Base-by-base conservation (phyloP, 2,797 vertebrate genomes). In the Tympanoctomys barrerae region DNA sequence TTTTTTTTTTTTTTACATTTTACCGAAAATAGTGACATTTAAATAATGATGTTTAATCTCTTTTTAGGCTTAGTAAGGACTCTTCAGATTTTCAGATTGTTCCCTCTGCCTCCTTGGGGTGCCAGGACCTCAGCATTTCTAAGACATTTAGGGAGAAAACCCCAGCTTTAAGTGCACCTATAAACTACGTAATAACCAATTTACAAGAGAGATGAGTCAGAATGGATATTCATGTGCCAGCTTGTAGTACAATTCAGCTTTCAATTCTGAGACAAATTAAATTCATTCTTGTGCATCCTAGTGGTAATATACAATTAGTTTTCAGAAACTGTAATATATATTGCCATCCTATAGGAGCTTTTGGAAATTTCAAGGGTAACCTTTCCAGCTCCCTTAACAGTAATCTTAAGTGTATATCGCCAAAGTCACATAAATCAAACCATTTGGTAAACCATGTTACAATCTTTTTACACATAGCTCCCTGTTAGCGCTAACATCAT, bases 401-500 rank as follows among this genome's bases (percentile, higher is more conserved):
- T 68, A 78, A 97, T 97, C 82, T 98, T 96, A 97, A 98, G 78
- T 94, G 95, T 62, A 5, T 73, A 96, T 97, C 93, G 81, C 64
- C 91, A 94, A 97, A 79, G 93, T 87, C 93, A 91, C 90, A 84
- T 97, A 98, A 98, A 98, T 98, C 97, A 98, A 98, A 95, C 96
- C 94, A 77, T 96, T 97, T 96, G 95, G 96, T 98, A 98, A 98
- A 98, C 97, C 94, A 13, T 88, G 94, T 84, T 82, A 95, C 97
- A 98, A 97, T 96, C 97, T 98, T 97, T 97, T 98, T 86, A 98
- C 98, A 98, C 88, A 89, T 92, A 98, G 97, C 97, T 98, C 95
- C 94, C 71, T 96, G 95, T 98, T 98, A 98, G 97, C 94, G 97
- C 98, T 98, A 98, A 98, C 98, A 98, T 98, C 98, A 98, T 98